Evolutionary conservation across 2,888 invertebrate species (phyloP), one percentile per base, ranked within the genome.

Genomic region (Drosophila ustulata): DNA sequence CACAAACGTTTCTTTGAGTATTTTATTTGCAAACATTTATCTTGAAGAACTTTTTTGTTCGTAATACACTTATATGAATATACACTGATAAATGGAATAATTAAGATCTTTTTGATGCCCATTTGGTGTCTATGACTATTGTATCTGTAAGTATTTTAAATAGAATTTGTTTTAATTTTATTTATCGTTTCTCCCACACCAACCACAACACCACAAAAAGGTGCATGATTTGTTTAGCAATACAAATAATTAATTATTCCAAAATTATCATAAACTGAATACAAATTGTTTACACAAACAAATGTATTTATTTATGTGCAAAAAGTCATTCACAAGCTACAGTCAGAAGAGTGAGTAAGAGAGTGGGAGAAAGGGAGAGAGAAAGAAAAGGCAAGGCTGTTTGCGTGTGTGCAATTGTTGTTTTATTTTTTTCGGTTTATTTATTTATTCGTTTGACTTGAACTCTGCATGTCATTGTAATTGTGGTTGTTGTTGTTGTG

Each of bases 371-470:
- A 46, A 52, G 11, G 43, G 37, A 45, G 13, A 9, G 25, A n/a
- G 11, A 6, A 53, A 58, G 9, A 25, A 23, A 59, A 52, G 43
- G 46, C 74, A 75, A 75, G 65, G 55, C 51, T 74, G 46, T 59
- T 75, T 55, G 52, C 46, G 47, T 64, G 43, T 43, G 18, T 67
- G 64, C 49, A 63, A 57, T 58, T 70, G 65, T 56, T 51, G 51
- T 18, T 52, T 61, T 56, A 45, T 37, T 49, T 62, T 52, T 49
- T 46, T 70, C 45, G 52, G 49, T 57, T 71, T 63, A 75, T 59
- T 66, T 66, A 45, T 58, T 52, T 55, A 66, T 37, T 39, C 4
- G 18, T 18, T 64, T 71, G 65, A 62, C 43, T 68, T 77, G 47
- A 75, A 75, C 66, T 66, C 63, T 73, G 43, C 26, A 25, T 45